These are phyloP conservation scores for Synchiropus splendidus DNA, from an alignment of 2,113 vertebrate genomes.

Conservation along the genomic window DNA sequence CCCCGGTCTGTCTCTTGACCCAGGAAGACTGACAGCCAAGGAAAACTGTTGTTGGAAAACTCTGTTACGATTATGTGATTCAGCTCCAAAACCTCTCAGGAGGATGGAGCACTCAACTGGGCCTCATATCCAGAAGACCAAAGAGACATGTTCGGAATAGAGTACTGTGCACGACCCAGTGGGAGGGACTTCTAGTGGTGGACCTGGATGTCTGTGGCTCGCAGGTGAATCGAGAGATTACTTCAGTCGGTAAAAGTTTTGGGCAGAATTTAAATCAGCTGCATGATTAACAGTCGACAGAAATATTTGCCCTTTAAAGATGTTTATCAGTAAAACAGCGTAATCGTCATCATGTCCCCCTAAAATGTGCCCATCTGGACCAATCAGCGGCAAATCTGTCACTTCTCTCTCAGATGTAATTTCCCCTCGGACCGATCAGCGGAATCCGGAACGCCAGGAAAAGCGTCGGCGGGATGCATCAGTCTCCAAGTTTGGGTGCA, in stretches of 20 bases:
- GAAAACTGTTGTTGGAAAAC: no score
- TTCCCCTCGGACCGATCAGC: conserved; percentile 46
- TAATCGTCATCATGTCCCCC: conserved; percentile 13
- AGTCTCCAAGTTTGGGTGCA: conserved; percentile 32
- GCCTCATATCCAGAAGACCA: no score
- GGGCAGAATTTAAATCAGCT: no score
- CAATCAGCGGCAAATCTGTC: conserved; percentile 31
- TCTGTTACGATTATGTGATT: no score
- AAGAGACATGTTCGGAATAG: no score
- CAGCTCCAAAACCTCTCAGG: no score
- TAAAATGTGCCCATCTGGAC: conserved; percentile 47
- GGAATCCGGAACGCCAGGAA: conserved; percentile 22
- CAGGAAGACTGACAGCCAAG: conserved; percentile 38
- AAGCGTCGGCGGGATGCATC: conserved; percentile 23
- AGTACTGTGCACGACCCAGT: no score
- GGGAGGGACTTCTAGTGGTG: no score
- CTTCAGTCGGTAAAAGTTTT: neutral
- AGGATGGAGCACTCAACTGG: no score
- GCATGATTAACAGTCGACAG: no score
- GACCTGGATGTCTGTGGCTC: no score
- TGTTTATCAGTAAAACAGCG: conserved; percentile 16
- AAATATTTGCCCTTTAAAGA: conserved; percentile 7
- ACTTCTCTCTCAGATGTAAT: conserved; percentile 43
- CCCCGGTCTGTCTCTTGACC: conserved; percentile 4
- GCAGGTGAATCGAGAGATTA: no score